Evolutionary conservation across 2,797 vertebrate species (phyloP).

Genomic region (Hybognathus amarus): DNA sequence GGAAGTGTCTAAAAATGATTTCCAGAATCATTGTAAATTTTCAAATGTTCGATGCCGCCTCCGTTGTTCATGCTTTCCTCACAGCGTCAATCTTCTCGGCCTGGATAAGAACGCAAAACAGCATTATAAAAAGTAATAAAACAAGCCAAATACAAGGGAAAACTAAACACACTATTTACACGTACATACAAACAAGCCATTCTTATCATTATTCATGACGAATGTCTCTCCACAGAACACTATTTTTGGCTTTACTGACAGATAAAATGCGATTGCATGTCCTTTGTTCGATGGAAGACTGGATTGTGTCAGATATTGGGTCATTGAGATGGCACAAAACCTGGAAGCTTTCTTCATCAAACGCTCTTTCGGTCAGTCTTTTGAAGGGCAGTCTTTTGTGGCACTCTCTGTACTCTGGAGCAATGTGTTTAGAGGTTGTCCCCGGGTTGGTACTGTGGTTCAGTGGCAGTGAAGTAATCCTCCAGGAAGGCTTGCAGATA

Average conservation of each 20-base stretch:
- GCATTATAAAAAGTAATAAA: constrained; percentile 63
- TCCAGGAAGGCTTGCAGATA: constrained; percentile 99
- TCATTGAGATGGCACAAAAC: constrained; percentile 49
- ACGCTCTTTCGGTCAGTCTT: constrained; percentile 44
- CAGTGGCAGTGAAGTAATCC: constrained; percentile 99
- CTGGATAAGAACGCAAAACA: constrained; percentile 49
- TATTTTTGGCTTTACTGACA: constrained; percentile 57
- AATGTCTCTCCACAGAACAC: constrained; percentile 55
- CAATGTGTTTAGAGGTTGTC: constrained; percentile 91
- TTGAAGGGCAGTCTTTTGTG: constrained; percentile 37
- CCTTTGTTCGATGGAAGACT: constrained; percentile 59
- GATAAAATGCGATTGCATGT: constrained; percentile 45
- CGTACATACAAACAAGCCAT: constrained; percentile 75
- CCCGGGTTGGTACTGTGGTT: constrained; percentile 98
- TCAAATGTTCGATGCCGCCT: constrained; percentile 25
- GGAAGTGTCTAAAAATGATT: constrained; percentile 46
- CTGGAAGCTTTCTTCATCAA: constrained; percentile 59
- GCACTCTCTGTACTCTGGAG: constrained; percentile 26
- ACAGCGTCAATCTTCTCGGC: constrained; percentile 30
- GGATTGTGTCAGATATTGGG: constrained; percentile 52
- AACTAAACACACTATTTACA: constrained; percentile 87
- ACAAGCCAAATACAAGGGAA: constrained; percentile 65
- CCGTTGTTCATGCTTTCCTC: constrained; percentile 48
- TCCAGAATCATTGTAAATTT: constrained; percentile 49
- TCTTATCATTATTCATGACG: constrained; percentile 61